Percentiles rank a stretch among this genome's conserved stretches.
Evolutionary conservation across 2,888 invertebrate species (phyloP).

Genomic region (Chrysolina oricalcia): DNA sequence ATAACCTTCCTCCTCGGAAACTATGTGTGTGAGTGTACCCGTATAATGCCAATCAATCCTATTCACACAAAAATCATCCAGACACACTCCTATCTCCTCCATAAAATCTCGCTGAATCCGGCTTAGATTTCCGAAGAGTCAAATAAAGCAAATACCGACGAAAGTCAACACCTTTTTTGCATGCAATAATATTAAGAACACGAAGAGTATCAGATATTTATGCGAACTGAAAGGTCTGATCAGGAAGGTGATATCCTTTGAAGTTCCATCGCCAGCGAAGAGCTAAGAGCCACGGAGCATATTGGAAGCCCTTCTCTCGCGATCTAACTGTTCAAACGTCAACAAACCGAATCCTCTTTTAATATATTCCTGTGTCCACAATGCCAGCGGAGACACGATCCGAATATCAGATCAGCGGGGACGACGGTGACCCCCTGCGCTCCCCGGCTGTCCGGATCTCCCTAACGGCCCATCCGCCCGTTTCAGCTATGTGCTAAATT

Average conservation of each 20-base stretch:
- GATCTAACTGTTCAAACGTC: conserved; percentile 70
- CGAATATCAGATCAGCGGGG: conserved; percentile 69
- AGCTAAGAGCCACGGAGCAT: conserved; percentile 47
- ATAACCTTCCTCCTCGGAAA: no score
- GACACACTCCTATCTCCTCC: background rate
- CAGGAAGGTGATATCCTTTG: conserved; percentile 64
- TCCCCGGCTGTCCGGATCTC: conserved; percentile 57
- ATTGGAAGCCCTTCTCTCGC: conserved; percentile 53
- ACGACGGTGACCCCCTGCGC: conserved; percentile 51
- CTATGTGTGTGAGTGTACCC: background rate
- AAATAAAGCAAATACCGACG: conserved; percentile 30
- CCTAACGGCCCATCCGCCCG: conserved; percentile 62
- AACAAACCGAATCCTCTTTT: conserved; percentile 72
- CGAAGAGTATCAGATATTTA: conserved; percentile 53
- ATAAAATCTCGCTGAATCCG: conserved; percentile 5
- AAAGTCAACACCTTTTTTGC: conserved; percentile 44
- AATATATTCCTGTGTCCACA: conserved; percentile 72
- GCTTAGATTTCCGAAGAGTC: conserved; percentile 23
- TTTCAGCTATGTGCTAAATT: conserved; percentile 72
- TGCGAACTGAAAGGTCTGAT: conserved; percentile 55
- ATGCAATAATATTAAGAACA: conserved; percentile 51
- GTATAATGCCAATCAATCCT: background rate
- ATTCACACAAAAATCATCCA: conserved; percentile 16
- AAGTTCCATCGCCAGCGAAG: conserved; percentile 62
- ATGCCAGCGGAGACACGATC: conserved; percentile 70